A percentile compares a stretch with the other conserved stretches of the same genome.
Evolutionary conservation across 2,888 invertebrate species (phyloP).

Genomic region (Dorcus hopei): DNA sequence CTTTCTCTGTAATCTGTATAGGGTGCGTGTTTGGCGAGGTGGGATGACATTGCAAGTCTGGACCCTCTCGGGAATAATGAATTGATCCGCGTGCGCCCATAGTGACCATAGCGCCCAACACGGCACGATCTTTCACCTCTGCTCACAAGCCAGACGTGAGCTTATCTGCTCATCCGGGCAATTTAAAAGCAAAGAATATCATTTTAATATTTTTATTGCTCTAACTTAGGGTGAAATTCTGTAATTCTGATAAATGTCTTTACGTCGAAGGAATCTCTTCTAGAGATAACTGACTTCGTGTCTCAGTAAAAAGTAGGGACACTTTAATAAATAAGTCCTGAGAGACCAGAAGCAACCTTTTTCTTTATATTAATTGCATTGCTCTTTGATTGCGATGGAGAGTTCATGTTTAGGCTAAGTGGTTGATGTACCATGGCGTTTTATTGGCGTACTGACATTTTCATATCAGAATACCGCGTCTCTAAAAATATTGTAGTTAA

Average conservation of each 20-base stretch:
- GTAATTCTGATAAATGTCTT: no score
- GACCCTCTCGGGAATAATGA: constrained; percentile 47
- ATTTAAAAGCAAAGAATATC: constrained; percentile 19
- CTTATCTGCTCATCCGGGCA: constrained; percentile 21
- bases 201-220: constrained; percentile 18
- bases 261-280: no score
- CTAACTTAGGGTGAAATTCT: constrained; percentile 17
- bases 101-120: constrained; percentile 34
- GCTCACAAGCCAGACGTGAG: constrained; percentile 14
- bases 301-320: not conserved
- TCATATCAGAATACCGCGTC: constrained; percentile 38
- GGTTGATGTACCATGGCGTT: constrained; percentile 54
- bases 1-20: constrained; percentile 16
- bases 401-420: constrained; percentile 24
- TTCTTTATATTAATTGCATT: constrained; percentile 26
- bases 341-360: constrained; percentile 25
- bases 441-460: constrained; percentile 57
- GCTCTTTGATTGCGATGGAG: constrained; percentile 33
- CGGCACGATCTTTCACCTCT: constrained; percentile 41
- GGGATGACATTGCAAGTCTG: constrained; percentile 46
- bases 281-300: no score
- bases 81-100: constrained; percentile 47
- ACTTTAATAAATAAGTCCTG: constrained; percentile 25
- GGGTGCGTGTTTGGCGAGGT: constrained; percentile 18
- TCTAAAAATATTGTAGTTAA: constrained; percentile 49